These are phyloP conservation scores for Phodopus roborovskii DNA, from an alignment of 2,113 vertebrate species.

Conservation along the genomic window DNA sequence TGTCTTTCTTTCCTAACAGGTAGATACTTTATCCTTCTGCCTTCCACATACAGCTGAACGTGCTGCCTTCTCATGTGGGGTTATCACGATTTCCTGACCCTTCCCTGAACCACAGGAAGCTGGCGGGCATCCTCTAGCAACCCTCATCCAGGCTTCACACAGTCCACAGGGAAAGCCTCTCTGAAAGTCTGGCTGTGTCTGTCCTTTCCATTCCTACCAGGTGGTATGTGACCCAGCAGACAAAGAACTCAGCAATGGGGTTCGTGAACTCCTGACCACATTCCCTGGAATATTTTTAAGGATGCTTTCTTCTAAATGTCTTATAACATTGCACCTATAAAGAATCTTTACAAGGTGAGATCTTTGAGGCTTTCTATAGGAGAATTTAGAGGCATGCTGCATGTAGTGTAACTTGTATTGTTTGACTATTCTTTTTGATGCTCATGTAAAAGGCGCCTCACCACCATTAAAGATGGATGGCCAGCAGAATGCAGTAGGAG, in stretches of 20 bases:
- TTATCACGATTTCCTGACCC: conserved; percentile 61
- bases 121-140: background rate
- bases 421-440: conserved; percentile 57
- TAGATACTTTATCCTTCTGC: conserved; percentile 79
- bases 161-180: conserved; percentile 9
- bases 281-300: conserved; percentile 31
- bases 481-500: background rate
- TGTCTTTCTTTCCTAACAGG: conserved; percentile 67
- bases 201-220: conserved; percentile 4
- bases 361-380: background rate
- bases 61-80: conserved; percentile 65
- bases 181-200: conserved; percentile 1
- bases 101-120: conserved; percentile 43
- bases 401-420: conserved; percentile 3
- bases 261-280: background rate
- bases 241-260: background rate
- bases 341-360: conserved; percentile 28
- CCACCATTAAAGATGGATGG: conserved; percentile 34
- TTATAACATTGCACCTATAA: conserved; percentile 63
- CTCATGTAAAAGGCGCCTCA: conserved; percentile 55
- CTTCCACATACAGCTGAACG: conserved; percentile 80
- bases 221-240: background rate
- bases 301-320: conserved; percentile 5
- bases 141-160: background rate
- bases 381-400: conserved; percentile 68